phyloP scores from a whole-genome alignment of 2,888 invertebrate genomes.

The Microctonus hyperodae region DNA sequence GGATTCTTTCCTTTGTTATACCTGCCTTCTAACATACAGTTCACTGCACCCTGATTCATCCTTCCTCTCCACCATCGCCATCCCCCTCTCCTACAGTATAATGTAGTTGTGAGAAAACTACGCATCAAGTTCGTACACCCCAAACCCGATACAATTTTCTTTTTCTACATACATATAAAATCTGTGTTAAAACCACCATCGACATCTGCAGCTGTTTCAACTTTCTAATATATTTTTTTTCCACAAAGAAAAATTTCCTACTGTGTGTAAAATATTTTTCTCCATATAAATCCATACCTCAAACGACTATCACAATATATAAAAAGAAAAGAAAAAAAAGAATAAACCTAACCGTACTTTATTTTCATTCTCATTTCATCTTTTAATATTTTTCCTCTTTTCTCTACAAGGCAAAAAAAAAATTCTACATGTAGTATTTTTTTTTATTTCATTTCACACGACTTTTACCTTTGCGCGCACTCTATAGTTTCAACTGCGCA shows the following conservation, averaged over 20 bases:
- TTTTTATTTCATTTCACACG: not conserved
- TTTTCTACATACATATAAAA: not conserved
- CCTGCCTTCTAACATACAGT: constrained; percentile 31
- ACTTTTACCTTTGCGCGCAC: constrained; percentile 1
- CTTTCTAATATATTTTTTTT: constrained; percentile 5
- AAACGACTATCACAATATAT: too few relatives aligned
- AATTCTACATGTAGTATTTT: too few relatives aligned
- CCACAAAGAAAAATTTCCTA: not conserved
- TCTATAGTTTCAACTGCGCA: constrained; percentile 5
- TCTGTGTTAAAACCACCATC: not conserved
- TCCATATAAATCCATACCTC: too few relatives aligned
- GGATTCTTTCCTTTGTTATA: constrained; percentile 26
- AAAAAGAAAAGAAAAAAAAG: too few relatives aligned
- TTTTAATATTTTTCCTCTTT: too few relatives aligned
- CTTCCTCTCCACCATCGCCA: constrained; percentile 18
- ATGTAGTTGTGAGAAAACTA: constrained; percentile 28
- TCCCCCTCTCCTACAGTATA: not conserved
- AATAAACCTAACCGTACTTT: too few relatives aligned
- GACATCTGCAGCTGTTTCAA: not conserved
- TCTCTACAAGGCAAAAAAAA: too few relatives aligned
- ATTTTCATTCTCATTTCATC: too few relatives aligned
- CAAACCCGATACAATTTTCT: not conserved
- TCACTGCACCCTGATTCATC: constrained; percentile 33
- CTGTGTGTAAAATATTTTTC: too few relatives aligned
- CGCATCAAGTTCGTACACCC: constrained; percentile 4